Conservation (phyloP, 2,888 invertebrate species). For the Tineola bisselliella region DNA sequence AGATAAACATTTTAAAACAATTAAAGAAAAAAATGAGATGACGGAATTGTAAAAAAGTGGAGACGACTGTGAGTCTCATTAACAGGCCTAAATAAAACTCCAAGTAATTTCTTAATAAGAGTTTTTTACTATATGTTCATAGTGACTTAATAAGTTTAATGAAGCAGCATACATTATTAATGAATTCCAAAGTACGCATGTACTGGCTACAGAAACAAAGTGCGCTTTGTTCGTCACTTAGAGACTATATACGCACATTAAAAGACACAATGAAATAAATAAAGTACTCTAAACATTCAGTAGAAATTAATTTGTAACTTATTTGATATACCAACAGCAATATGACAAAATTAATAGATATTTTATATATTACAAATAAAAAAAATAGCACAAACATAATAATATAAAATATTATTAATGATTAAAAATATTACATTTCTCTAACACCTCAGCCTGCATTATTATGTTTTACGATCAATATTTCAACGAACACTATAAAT, state of each 20-base stretch:
- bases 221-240: neutral
- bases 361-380: no score
- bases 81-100: slow-evolving; percentile 9
- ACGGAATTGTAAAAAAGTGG: neutral
- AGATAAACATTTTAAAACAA: no score
- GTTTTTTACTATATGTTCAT: slow-evolving; percentile 15
- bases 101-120: slow-evolving; percentile 17
- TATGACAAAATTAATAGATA: no score
- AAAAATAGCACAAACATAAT: no score
- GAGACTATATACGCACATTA: neutral
- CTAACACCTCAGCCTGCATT: no score
- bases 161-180: slow-evolving; percentile 27
- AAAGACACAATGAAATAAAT: neutral
- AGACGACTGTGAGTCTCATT: neutral
- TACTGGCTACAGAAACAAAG: slow-evolving; percentile 7
- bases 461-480: no score
- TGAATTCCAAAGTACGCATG: slow-evolving; percentile 20
- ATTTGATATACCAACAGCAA: no score
- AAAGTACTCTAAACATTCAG: neutral
- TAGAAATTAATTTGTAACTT: no score
- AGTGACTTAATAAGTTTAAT: slow-evolving; percentile 27
- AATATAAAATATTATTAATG: no score
- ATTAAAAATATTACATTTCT: no score
- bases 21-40: neutral
- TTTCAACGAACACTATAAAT: no score